Conservation (phyloP, 1,140 invertebrate species). For the Yoshiicerus persimilis region DNA sequence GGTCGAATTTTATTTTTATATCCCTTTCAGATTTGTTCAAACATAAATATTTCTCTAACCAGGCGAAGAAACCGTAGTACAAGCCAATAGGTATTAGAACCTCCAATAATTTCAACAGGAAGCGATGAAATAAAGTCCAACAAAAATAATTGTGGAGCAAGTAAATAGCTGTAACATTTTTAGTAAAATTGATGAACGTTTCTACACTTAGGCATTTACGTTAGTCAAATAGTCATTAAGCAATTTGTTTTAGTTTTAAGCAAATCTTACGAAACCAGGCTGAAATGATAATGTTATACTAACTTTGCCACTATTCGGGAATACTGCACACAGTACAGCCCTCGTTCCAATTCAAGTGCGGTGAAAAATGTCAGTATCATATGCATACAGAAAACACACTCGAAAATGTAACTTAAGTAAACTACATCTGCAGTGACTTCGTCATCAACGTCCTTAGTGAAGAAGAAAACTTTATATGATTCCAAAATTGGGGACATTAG, state of each 20-base stretch:
- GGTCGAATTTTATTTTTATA: too few species aligned
- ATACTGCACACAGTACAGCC: neutral
- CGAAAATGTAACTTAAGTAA: neutral
- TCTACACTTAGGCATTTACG: too few species aligned
- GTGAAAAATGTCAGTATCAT: neutral
- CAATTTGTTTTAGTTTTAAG: too few species aligned
- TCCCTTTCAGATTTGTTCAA: too few species aligned
- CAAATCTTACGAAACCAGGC: too few species aligned
- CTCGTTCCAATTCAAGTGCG: neutral
- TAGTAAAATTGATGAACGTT: neutral
- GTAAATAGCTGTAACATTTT: neutral
- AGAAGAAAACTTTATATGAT: neutral
- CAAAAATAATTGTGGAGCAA: neutral
- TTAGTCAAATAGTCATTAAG: too few species aligned
- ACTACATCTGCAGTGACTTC: neutral
- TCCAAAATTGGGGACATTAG: neutral
- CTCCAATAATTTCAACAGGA: neutral
- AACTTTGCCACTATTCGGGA: neutral
- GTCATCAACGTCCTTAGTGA: neutral
- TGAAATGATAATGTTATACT: neutral
- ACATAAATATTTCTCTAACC: neutral
- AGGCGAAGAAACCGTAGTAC: neutral
- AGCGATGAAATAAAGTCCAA: neutral
- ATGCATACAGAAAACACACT: neutral
- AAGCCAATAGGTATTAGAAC: neutral